phyloP scores from a whole-genome alignment of 2,113 vertebrate genomes.

The Toxostoma redivivum region DNA sequence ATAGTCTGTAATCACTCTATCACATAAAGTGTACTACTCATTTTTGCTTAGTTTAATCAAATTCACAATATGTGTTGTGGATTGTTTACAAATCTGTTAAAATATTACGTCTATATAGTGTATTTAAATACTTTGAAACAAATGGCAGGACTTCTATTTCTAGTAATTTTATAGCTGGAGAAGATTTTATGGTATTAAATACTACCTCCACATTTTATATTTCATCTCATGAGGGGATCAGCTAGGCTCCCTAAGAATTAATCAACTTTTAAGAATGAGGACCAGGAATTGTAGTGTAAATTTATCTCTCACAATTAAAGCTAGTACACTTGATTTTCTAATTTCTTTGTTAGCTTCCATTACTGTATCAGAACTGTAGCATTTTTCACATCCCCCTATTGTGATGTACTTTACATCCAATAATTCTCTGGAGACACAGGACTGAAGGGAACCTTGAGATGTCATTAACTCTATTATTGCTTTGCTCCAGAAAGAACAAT shows the following conservation, averaged over 20 bases:
- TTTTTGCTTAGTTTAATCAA: neutral
- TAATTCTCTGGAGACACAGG: neutral
- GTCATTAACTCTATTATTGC: neutral
- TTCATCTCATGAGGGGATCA: neutral
- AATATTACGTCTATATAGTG: neutral
- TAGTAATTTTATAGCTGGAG: neutral
- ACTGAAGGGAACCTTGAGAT: neutral
- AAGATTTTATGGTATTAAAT: neutral
- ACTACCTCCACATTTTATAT: neutral
- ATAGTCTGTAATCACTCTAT: neutral
- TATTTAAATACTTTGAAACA: neutral
- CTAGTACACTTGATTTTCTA: neutral
- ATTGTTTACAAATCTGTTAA: neutral
- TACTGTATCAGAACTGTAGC: neutral
- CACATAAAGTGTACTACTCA: neutral
- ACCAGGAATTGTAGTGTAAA: neutral
- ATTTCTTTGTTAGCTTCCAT: neutral
- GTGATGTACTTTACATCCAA: neutral
- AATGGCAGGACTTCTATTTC: neutral
- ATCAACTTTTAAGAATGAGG: neutral
- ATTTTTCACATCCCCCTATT: neutral
- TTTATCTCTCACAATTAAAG: neutral
- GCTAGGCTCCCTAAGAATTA: neutral
- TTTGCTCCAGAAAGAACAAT: conserved; percentile 21
- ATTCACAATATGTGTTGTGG: neutral